These are phyloP conservation scores for Augiades crinisus DNA, from an alignment of 2,888 invertebrate species.

Conservation along the genomic window DNA sequence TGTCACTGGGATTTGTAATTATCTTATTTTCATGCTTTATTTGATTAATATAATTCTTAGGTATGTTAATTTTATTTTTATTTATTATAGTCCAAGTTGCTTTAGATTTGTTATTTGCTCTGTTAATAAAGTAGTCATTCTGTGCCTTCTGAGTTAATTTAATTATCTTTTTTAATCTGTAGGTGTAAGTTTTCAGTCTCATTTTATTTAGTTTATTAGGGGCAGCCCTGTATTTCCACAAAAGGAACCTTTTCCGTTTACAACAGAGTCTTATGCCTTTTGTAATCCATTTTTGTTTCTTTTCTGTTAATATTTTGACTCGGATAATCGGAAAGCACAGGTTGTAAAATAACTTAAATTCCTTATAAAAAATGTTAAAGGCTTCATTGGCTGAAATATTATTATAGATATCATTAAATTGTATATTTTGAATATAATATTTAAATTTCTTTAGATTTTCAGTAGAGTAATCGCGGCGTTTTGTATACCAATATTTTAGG, in stretches of 20 bases:
- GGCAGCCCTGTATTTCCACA: slow-evolving; percentile 6
- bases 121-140: slow-evolving; percentile 2
- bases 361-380: neutral
- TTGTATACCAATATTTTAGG: slow-evolving; percentile 5
- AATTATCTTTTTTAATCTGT: slow-evolving; percentile 5
- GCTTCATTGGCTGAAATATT: neutral
- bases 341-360: slow-evolving; percentile 9
- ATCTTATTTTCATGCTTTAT: too few species aligned
- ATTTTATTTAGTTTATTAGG: neutral
- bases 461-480: neutral
- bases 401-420: neutral
- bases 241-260: slow-evolving; percentile 1
- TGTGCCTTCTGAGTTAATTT: slow-evolving; percentile 1
- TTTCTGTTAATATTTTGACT: neutral
- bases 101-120: neutral
- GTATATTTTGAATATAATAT: neutral
- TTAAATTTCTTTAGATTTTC: slow-evolving; percentile 5
- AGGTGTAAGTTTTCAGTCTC: neutral
- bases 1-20: too few species aligned
- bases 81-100: neutral
- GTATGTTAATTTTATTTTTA: too few species aligned
- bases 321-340: slow-evolving; percentile 3
- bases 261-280: slow-evolving; percentile 5
- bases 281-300: slow-evolving; percentile 3
- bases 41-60: too few species aligned